These are phyloP conservation scores for Gastracanthus pulcherrimus DNA, from an alignment of 2,888 invertebrate species.

Conservation along the genomic window DNA sequence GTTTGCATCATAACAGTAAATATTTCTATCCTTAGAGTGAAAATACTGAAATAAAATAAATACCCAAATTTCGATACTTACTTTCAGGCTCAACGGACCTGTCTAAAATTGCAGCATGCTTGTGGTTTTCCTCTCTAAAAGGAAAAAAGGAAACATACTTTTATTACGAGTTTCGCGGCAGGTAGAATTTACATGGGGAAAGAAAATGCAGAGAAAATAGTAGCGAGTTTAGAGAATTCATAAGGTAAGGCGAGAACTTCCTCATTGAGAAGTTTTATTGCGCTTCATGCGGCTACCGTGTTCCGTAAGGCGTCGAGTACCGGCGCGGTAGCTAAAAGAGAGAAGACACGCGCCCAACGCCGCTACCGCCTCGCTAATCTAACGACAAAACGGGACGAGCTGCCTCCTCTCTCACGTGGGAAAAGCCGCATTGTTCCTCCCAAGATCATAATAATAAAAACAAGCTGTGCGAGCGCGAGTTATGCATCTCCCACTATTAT, in stretches of 20 bases:
- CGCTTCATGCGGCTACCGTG: background rate
- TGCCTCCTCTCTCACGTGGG: slow-evolving; percentile 39
- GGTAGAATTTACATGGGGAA: slow-evolving; percentile 14
- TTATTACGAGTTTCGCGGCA: slow-evolving; percentile 11
- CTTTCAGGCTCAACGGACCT: background rate
- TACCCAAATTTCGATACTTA: slow-evolving; percentile 19
- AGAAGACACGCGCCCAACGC: slow-evolving; percentile 15
- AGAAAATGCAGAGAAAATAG: slow-evolving; percentile 38
- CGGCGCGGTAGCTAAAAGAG: background rate
- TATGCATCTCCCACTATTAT: slow-evolving; percentile 45
- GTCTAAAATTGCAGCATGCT: background rate
- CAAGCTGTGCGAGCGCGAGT: background rate
- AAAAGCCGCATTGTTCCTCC: slow-evolving; percentile 42
- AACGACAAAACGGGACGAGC: slow-evolving; percentile 39
- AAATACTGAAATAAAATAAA: too few species aligned
- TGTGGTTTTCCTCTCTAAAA: background rate
- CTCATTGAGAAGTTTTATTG: slow-evolving; percentile 53
- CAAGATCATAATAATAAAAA: slow-evolving; percentile 18
- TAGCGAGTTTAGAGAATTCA: slow-evolving; percentile 36
- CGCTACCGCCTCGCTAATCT: background rate
- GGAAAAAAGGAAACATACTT: slow-evolving; percentile 13
- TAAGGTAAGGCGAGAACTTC: slow-evolving; percentile 53
- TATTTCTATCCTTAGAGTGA: too few species aligned
- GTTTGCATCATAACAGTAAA: too few species aligned
- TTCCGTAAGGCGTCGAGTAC: background rate